Evolutionary conservation across 2,113 vertebrate species (phyloP), one percentile per base, ranked within the genome.

Genomic region (Gymnarchus niloticus): DNA sequence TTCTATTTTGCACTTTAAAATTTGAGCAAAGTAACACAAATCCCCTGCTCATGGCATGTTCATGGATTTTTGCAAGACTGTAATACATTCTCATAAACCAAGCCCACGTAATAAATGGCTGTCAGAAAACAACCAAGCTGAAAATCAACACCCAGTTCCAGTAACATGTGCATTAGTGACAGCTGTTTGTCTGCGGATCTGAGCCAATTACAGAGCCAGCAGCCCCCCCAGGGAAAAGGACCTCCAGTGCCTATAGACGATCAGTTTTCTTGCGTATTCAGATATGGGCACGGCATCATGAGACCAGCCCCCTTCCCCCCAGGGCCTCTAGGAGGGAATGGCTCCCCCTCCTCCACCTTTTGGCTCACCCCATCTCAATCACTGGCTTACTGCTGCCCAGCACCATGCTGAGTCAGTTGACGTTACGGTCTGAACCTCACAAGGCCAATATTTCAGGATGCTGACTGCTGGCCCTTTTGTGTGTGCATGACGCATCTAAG

Each of bases 331-430:
- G 17, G 80, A 48, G 54, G 48, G 54, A 81, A 81, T 81, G 1
- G 10, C 25, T 54, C 23, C 12, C 77, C 77, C 77, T 56, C 51
- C 51, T 56, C 12, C 28, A 1, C 25, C 25, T 54, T 82, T n/a
- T 23, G 52, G 49, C 80, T 82, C 51, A 37, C 17, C 14, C 6
- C 19, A 2, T 10, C 21, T 77, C 33, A 12, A 14, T 28, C 80
- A 17, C 37, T 51, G 51, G 48, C 48, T 37, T 0, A 19, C 80
- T 46, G 76, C 21, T 78, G 76, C 44, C 76, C 41, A 7, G 37
- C 76, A 25, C 41, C 9, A 41, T 54, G 80, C 80, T 82, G 80
- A 82, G 80, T 81, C 49, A 81, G 49, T 56, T n/a, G 17, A 12
- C 25, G 51, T 5, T 52, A 3, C 2, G 49, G 46, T 33, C 48